Evolutionary conservation across 2,888 invertebrate species (phyloP), one percentile per base, ranked within the genome.

Genomic region (Ochropleura plecta): DNA sequence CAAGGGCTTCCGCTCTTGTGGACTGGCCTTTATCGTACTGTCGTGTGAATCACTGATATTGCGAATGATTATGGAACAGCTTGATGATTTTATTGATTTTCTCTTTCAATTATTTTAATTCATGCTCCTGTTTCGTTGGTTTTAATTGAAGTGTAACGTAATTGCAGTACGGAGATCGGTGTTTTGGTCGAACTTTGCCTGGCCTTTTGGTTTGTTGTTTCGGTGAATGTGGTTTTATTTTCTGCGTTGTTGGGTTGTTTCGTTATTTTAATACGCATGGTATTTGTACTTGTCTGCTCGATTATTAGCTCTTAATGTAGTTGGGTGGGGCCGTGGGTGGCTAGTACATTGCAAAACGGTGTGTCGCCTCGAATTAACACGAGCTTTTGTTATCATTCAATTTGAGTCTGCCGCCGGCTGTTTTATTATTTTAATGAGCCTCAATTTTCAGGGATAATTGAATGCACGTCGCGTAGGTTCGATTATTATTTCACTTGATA

Each of bases 361-460:
- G 90, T 92, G 93, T 93, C 93, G 91, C 91, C 87, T 92, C 92
- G 93, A 93, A 95, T 95, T 94, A 95, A 94, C 92, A 93, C 92
- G 91, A 92, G 93, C 94, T 94, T 93, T 94, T 96, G 96, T 96
- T 96, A 94, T 96, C 95, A 95, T 96, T 96, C 95, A 96, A 96
- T 96, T 96, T 95, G 95, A 94, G 92, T 94, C 89, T 86, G 94
- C 95, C 93, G 93, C 92, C 86, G 95, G 95, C 93, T 95, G 94
- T 96, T 96, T 96, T 96, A 96, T 96, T 96, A 96, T 96, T 96
- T 96, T 96, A 96, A 96, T 96, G 96, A 96, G 96, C 94, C 88
- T 94, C 95, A 94, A 95, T 96, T 96, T 95, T 94, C 94, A 93
- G 94, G 92, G 94, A 94, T 96, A 96, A 96, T 96, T 95, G 95